phyloP scores from a whole-genome alignment of 2,888 invertebrate species.

The Trichopria drosophilae region DNA sequence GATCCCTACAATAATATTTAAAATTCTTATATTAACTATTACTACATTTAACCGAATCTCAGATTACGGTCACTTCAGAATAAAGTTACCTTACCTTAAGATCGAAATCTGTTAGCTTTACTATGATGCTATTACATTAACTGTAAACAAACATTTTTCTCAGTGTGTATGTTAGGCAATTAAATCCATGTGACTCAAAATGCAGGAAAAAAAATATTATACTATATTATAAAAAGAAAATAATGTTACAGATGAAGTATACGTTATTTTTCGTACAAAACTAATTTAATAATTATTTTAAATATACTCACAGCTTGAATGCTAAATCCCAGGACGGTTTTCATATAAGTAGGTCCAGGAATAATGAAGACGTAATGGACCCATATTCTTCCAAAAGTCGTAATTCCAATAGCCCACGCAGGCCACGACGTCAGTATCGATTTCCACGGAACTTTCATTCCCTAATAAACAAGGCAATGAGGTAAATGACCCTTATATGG shows the following conservation, averaged over 20 bases:
- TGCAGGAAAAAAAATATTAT: no score
- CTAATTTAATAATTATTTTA: not conserved
- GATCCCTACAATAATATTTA: no score
- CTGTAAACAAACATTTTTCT: no score
- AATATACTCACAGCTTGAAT: constrained; percentile 63
- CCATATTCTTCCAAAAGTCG: constrained; percentile 77
- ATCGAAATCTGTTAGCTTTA: no score
- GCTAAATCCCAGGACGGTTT: constrained; percentile 68
- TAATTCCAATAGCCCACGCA: constrained; percentile 72
- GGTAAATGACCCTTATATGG: not conserved
- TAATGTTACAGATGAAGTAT: not conserved
- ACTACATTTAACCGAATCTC: no score
- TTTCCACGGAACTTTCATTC: constrained; percentile 67
- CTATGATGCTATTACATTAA: no score
- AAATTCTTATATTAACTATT: no score
- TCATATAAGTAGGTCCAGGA: constrained; percentile 73
- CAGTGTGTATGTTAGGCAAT: no score
- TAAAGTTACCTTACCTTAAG: no score
- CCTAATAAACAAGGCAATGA: constrained; percentile 36
- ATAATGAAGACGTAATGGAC: constrained; percentile 74
- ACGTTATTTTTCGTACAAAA: not conserved
- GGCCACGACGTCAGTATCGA: constrained; percentile 67
- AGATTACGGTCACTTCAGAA: no score
- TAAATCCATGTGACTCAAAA: no score
- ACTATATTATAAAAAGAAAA: no score